These are phyloP conservation scores for Epinephelus lanceolatus DNA, from an alignment of 2,113 vertebrate genomes.

Conservation along the genomic window DNA sequence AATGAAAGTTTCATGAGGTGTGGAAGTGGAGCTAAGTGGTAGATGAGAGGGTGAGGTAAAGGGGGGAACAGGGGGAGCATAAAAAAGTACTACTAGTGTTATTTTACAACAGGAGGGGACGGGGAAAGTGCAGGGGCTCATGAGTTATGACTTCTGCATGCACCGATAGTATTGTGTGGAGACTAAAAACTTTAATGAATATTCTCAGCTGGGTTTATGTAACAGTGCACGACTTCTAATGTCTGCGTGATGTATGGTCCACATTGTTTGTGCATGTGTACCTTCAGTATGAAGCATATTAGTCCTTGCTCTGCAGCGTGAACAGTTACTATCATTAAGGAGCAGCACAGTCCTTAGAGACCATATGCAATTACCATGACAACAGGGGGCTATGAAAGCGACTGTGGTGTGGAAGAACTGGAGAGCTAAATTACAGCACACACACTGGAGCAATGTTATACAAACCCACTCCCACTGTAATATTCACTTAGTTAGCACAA, in stretches of 20 bases:
- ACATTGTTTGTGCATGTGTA: conserved; percentile 19
- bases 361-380: conserved; percentile 50
- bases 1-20: conserved; percentile 63
- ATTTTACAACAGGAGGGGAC: conserved; percentile 12
- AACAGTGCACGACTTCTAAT: not conserved
- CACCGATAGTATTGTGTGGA: not conserved
- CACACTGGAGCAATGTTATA: not conserved
- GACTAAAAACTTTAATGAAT: conserved; percentile 21
- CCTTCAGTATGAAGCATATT: not conserved
- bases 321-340: conserved; percentile 38
- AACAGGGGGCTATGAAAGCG: conserved; percentile 37
- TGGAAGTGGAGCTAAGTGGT: conserved; percentile 47
- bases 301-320: conserved; percentile 21
- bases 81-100: not conserved
- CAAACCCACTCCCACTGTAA: conserved; percentile 15
- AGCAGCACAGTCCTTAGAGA: conserved; percentile 43
- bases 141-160: conserved; percentile 24
- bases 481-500: not conserved
- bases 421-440: conserved; percentile 8
- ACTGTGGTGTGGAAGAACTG: conserved; percentile 13
- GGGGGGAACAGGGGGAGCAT: not conserved
- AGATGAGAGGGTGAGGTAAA: conserved; percentile 9
- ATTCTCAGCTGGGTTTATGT: not conserved
- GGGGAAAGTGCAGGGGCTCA: not conserved
- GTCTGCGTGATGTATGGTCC: conserved; percentile 6